Conservation (phyloP, 2,888 invertebrate species). For the Fissipunctia ypsillon region DNA sequence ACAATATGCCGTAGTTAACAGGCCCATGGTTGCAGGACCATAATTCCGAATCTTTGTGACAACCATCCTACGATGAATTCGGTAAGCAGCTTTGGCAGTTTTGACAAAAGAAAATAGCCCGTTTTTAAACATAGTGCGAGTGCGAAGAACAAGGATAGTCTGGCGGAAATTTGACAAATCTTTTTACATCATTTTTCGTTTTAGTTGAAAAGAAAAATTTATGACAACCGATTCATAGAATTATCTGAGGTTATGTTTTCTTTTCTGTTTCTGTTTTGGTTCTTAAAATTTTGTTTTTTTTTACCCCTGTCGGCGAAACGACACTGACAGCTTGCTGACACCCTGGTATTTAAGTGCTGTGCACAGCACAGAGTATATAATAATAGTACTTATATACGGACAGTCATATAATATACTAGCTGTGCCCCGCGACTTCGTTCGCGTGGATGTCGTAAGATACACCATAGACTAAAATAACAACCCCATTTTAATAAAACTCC, state of each 20-base stretch:
- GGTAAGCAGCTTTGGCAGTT: slow-evolving; percentile 69
- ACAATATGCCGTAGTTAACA: slow-evolving; percentile 78
- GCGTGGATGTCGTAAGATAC: no score
- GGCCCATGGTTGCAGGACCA: slow-evolving; percentile 77
- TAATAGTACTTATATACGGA: no score
- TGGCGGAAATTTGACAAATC: slow-evolving; percentile 5
- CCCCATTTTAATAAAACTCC: no score
- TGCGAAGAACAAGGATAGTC: slow-evolving; percentile 41
- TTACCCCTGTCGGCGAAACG: no score
- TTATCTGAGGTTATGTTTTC: slow-evolving; percentile 57
- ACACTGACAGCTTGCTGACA: no score
- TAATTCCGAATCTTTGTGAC: slow-evolving; percentile 72
- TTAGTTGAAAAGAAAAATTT: slow-evolving; percentile 20
- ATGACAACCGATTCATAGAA: slow-evolving; percentile 24
- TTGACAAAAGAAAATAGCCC: slow-evolving; percentile 76
- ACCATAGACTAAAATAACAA: no score
- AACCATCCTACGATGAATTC: slow-evolving; percentile 68
- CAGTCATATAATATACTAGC: no score
- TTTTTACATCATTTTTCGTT: slow-evolving; percentile 50
- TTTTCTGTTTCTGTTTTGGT: slow-evolving; percentile 52
- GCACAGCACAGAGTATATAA: no score
- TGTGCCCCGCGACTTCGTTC: no score
- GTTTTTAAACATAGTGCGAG: slow-evolving; percentile 77
- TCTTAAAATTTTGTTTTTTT: slow-evolving; percentile 24
- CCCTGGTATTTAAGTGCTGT: no score